phyloP scores from a whole-genome alignment of 92 coral and sea anemone species.

The Pocillopora grandis region DNA sequence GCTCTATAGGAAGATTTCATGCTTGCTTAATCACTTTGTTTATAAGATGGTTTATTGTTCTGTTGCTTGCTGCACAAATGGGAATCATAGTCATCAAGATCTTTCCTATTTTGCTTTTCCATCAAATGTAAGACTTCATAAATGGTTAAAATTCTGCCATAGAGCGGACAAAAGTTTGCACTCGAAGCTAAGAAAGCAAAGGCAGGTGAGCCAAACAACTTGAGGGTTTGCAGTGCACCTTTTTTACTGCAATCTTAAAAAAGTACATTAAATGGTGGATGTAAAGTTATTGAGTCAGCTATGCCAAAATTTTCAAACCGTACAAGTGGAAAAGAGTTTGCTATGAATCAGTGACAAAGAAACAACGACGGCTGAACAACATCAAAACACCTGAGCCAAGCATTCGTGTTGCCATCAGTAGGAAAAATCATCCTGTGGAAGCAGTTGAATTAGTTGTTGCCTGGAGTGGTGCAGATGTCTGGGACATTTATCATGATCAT shows the following conservation, averaged over 20 bases:
- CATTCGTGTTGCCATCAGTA: constrained; percentile 12
- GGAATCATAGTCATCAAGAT: constrained; percentile 1
- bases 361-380: constrained; percentile 18
- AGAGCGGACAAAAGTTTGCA: constrained; percentile 14
- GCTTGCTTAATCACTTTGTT: constrained; percentile 17
- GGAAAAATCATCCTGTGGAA: constrained; percentile 8
- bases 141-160: constrained; percentile 31
- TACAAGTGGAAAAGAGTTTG: constrained; percentile 13
- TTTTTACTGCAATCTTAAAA: constrained; percentile 35
- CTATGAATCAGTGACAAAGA: constrained; percentile 34
- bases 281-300: constrained; percentile 16
- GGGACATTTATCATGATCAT: too few relatives aligned
- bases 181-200: constrained; percentile 18
- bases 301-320: constrained; percentile 30
- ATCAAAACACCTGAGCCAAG: constrained; percentile 25
- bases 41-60: constrained; percentile 23
- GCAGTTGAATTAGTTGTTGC: constrained; percentile 6
- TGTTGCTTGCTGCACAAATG: constrained; percentile 27
- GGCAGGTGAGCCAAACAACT: constrained; percentile 34
- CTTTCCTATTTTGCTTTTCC: constrained; percentile 24
- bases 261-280: constrained; percentile 32
- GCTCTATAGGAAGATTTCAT: constrained; percentile 18
- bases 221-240: constrained; percentile 46
- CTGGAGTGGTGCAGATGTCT: neutral
- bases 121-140: neutral